Conservation (phyloP, 1,140 invertebrate species). For the Phymorhynchus buccinoides region DNA sequence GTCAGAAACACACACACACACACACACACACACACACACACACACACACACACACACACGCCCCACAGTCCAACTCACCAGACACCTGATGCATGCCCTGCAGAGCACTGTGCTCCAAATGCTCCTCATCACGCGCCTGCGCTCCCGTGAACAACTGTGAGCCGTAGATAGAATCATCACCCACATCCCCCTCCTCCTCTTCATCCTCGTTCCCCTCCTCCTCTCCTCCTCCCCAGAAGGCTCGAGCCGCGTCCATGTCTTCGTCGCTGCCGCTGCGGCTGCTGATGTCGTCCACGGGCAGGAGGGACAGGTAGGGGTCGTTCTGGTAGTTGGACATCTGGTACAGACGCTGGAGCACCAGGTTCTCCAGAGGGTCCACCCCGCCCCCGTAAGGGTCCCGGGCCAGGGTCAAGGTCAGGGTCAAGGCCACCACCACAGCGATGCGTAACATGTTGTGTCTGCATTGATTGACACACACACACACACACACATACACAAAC, state of each 20-base stretch:
- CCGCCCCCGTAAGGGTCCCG: slow-evolving; percentile 32
- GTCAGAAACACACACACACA: too few relatives aligned
- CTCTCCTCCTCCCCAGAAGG: slow-evolving; percentile 26
- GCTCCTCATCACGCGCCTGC: slow-evolving; percentile 87
- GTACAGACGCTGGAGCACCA: slow-evolving; percentile 46
- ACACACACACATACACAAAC: not conserved
- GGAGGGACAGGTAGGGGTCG: slow-evolving; percentile 31
- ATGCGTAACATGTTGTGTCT: slow-evolving; percentile 25
- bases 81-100: slow-evolving; percentile 87
- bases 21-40: not conserved
- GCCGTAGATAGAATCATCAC: slow-evolving; percentile 36
- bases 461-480: not conserved
- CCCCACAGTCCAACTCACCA: slow-evolving; percentile 66
- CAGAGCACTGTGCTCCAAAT: slow-evolving; percentile 88
- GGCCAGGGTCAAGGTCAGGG: slow-evolving; percentile 19
- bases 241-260: slow-evolving; percentile 17
- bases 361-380: slow-evolving; percentile 26
- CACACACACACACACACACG: too few relatives aligned
- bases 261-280: slow-evolving; percentile 39
- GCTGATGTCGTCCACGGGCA: slow-evolving; percentile 36
- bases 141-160: slow-evolving; percentile 39
- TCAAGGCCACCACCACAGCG: slow-evolving; percentile 29
- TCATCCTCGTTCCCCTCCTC: not conserved
- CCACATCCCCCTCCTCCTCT: not conserved
- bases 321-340: slow-evolving; percentile 42